These are phyloP conservation scores for Lerista edwardsae DNA, from an alignment of 2,797 vertebrate genomes.

Conservation along the genomic window DNA sequence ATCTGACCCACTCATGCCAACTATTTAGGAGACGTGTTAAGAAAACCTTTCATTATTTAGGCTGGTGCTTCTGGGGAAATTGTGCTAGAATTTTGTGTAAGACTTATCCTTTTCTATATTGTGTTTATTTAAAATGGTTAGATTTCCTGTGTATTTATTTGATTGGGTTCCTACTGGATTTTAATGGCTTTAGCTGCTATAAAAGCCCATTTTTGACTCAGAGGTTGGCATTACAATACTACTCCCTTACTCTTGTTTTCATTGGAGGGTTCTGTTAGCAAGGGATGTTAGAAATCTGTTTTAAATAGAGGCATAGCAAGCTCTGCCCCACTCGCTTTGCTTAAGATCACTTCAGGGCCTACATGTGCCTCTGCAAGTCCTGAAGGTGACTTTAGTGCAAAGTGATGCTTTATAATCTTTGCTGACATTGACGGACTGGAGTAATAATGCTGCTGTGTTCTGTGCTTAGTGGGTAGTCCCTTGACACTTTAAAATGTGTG, in stretches of 20 bases:
- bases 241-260: not conserved
- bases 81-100: not conserved
- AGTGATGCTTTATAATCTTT: not conserved
- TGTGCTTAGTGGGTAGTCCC: not conserved
- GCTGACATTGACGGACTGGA: not conserved
- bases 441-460: not conserved
- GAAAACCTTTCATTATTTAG: not conserved
- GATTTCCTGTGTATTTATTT: too few relatives aligned
- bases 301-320: not conserved
- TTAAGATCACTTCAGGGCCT: not conserved
- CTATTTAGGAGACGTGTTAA: not conserved
- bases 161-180: not conserved
- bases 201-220: not conserved
- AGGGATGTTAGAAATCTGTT: too few relatives aligned
- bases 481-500: not conserved
- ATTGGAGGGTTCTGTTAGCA: too few relatives aligned
- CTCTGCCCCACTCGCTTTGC: not conserved
- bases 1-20: not conserved
- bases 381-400: not conserved
- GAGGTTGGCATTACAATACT: not conserved
- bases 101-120: too few relatives aligned
- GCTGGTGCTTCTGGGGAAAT: not conserved
- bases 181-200: not conserved
- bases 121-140: not conserved
- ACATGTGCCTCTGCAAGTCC: not conserved